phyloP scores from a whole-genome alignment of 2,797 vertebrate species.

The Sphaeramia orbicularis region DNA sequence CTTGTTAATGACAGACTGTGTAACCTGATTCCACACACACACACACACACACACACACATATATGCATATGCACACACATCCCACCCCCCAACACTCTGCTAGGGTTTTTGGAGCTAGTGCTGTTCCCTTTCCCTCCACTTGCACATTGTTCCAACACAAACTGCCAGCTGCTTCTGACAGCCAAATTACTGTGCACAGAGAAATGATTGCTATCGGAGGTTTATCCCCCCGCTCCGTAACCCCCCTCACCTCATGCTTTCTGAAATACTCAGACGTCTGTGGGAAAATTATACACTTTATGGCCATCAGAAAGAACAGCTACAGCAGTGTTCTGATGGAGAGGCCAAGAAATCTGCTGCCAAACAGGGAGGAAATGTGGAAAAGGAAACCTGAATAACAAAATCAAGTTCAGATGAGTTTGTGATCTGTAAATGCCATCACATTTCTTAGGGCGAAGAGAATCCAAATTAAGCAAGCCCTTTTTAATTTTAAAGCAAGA shows the following conservation, averaged over 20 bases:
- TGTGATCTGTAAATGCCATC: not conserved
- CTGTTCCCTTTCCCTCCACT: constrained; percentile 61
- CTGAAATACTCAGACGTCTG: constrained; percentile 74
- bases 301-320: constrained; percentile 55
- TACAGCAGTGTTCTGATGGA: constrained; percentile 28
- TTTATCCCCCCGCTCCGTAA: constrained; percentile 41
- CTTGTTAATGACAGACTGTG: constrained; percentile 86
- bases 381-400: constrained; percentile 37
- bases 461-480: not conserved
- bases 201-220: constrained; percentile 80
- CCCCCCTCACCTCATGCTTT: constrained; percentile 43
- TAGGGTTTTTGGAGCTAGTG: constrained; percentile 70
- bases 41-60: constrained; percentile 11
- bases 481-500: constrained; percentile 13
- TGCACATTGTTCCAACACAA: constrained; percentile 82
- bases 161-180: constrained; percentile 85
- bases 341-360: constrained; percentile 22
- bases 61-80: constrained; percentile 42
- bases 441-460: not conserved
- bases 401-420: not conserved
- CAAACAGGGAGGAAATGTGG: constrained; percentile 18
- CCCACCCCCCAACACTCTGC: constrained; percentile 52
- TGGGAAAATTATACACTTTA: constrained; percentile 74
- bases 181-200: constrained; percentile 83
- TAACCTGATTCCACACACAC: constrained; percentile 80